Percentiles rank a stretch among this genome's conserved stretches.
Evolutionary conservation across 2,888 invertebrate species (phyloP).

Genomic region (Xestoiulus laeticollis): DNA sequence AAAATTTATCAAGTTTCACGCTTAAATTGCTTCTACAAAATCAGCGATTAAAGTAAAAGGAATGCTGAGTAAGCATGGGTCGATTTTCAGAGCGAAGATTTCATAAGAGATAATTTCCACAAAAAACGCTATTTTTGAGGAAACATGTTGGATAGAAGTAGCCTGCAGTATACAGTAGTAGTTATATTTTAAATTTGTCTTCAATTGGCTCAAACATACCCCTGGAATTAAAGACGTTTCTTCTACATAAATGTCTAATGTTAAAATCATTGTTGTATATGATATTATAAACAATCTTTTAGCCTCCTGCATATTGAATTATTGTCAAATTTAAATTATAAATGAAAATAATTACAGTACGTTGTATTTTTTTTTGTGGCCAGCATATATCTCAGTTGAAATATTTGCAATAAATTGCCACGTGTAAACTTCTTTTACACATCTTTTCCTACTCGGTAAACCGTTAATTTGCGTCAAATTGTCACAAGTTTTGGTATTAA

Average conservation of each 20-base stretch:
- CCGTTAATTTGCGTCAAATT: not conserved
- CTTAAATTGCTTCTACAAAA: constrained; percentile 14
- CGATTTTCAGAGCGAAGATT: not conserved
- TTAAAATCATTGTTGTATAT: no score
- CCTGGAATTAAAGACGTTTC: no score
- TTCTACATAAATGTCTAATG: no score
- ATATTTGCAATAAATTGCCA: not conserved
- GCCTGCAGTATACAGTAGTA: not conserved
- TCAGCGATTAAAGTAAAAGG: not conserved
- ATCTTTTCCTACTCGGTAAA: not conserved
- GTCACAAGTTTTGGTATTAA: not conserved
- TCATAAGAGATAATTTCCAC: not conserved
- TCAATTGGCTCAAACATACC: no score
- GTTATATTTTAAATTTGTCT: not conserved
- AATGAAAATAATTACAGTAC: no score
- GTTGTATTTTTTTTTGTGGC: no score
- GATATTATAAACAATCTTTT: no score
- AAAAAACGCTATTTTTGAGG: not conserved
- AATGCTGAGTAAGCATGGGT: not conserved
- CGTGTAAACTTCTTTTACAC: no score
- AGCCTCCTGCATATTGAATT: no score
- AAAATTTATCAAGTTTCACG: not conserved
- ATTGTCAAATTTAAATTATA: no score
- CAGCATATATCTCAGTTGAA: not conserved
- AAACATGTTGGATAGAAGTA: not conserved